Base-by-base conservation (phyloP, 1,140 invertebrate genomes). In the Carcinoscorpius rotundicauda region DNA sequence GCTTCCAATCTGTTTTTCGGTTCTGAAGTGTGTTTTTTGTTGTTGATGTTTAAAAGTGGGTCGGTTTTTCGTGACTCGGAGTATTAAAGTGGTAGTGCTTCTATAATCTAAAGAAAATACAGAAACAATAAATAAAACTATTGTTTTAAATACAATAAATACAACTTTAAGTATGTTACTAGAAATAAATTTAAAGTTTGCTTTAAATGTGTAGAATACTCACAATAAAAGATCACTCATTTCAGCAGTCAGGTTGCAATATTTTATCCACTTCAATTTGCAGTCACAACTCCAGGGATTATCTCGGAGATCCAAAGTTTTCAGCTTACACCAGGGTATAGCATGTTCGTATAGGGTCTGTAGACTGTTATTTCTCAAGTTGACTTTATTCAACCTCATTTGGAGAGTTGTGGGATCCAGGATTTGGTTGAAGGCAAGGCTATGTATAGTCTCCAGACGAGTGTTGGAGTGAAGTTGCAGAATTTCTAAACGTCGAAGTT, bases 211-310 rank as follows among this genome's bases (percentile, higher is more conserved):
- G 51, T 49, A 11, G 8, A 6, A 61, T 51, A 51, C 49, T 61
- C 67, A 65, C 65, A 11, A 63, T 6, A 66, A 65, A 69, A 65
- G 63, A 49, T 63, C 58, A 6, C 55, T 49, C 6, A 61, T 52
- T 11, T 68, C 51, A n/a, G 52, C 6, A 51, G 63, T 64, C 5
- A 66, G 59, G 2, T 67, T 9, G 58, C 68, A 71, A 8, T 68
- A 50, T 11, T 61, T 64, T 6, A 70, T 60, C 71, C 71, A 71
- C 5, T 49, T 64, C 52, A 71, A 51, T 58, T 62, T 57, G 51
- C 71, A 71, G 49, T 71, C 69, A 62, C 71, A 71, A 48, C 29
- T 48, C 69, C 67, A 70, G 6, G 69, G 71, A 66, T 71, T 71
- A 48, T 60, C 64, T 48, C 63, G 61, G 4, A 71, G 49, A 57